Conservation (phyloP, 2,888 invertebrate species). For the Neoascia interrupta region DNA sequence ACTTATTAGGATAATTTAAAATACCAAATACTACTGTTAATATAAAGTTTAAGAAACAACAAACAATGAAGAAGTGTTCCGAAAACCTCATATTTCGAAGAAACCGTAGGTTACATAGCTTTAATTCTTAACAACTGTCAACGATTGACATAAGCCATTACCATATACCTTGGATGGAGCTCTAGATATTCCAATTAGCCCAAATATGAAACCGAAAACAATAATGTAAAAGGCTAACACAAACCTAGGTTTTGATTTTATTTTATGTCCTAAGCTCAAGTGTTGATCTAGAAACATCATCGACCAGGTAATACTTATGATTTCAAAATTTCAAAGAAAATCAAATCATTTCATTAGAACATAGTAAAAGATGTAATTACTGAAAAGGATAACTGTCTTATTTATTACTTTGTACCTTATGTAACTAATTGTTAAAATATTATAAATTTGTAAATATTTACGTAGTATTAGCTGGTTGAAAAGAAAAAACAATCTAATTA, state of each 20-base stretch:
- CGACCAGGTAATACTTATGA: slow-evolving; percentile 11
- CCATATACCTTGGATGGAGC: too few species aligned
- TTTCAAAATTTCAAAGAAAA: background rate
- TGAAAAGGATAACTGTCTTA: background rate
- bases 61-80: slow-evolving; percentile 3
- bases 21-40: slow-evolving; percentile 38
- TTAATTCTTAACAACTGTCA: too few species aligned
- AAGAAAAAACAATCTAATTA: background rate
- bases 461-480: background rate
- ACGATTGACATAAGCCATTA: too few species aligned
- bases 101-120: too few species aligned
- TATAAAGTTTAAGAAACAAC: slow-evolving; percentile 5
- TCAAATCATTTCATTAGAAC: slow-evolving; percentile 5
- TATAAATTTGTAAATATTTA: slow-evolving; percentile 10
- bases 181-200: too few species aligned
- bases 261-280: slow-evolving; percentile 23
- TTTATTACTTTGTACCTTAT: slow-evolving; percentile 46
- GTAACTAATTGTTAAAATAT: slow-evolving; percentile 9
- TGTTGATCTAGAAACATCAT: slow-evolving; percentile 2
- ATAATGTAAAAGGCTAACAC: background rate
- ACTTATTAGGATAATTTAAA: slow-evolving; percentile 32
- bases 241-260: slow-evolving; percentile 4
- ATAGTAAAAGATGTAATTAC: background rate
- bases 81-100: slow-evolving; percentile 1
- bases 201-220: background rate